Percentiles rank a stretch among this genome's conserved stretches.
phyloP scores from a whole-genome alignment of 2,797 vertebrate species.

The Melanotaenia maccullochi region DNA sequence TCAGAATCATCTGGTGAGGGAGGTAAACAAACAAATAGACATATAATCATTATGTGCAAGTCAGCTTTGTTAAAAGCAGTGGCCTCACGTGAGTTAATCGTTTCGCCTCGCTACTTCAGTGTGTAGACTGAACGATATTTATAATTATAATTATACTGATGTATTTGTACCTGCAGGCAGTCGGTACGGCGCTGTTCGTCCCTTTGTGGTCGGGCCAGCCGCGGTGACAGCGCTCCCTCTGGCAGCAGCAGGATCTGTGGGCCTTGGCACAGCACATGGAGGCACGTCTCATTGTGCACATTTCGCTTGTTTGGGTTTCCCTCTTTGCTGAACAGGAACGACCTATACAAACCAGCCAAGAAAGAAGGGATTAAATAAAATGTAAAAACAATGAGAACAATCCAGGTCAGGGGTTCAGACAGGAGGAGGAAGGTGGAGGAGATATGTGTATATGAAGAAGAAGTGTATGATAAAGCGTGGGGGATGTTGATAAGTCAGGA shows the following conservation, averaged over 20 bases:
- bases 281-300: constrained; percentile 96
- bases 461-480: background rate
- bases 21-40: constrained; percentile 17
- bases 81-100: background rate
- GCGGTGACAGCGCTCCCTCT: constrained; percentile 93
- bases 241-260: constrained; percentile 93
- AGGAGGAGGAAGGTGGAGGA: background rate
- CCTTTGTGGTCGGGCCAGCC: constrained; percentile 89
- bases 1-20: constrained; percentile 91
- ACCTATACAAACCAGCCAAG: constrained; percentile 77
- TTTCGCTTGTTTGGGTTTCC: constrained; percentile 99
- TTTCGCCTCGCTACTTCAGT: no score
- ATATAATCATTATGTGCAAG: background rate
- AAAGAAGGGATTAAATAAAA: background rate
- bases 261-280: constrained; percentile 97
- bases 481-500: constrained; percentile 3
- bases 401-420: background rate
- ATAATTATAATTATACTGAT: background rate
- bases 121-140: background rate
- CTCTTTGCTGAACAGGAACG: constrained; percentile 96
- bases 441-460: background rate
- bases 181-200: constrained; percentile 94
- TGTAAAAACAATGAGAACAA: background rate
- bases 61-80: constrained; percentile 1
- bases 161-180: constrained; percentile 81